phyloP scores from a whole-genome alignment of 2,797 vertebrate genomes.

The Myripristis jacobus region DNA sequence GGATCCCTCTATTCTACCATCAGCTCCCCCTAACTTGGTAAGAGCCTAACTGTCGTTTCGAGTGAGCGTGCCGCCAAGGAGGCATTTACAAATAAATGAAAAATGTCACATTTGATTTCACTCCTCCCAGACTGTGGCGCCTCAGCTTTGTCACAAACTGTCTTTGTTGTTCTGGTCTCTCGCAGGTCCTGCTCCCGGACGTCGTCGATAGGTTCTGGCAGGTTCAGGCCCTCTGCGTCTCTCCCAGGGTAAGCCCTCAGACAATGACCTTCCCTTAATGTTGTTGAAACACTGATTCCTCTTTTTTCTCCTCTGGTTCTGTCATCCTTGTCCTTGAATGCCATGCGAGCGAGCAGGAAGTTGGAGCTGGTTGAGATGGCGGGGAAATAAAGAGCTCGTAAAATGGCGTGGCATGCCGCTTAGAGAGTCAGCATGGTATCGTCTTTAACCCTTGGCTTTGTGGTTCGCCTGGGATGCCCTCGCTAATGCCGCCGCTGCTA shows the following conservation, averaged over 20 bases:
- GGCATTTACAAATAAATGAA: conserved; percentile 99
- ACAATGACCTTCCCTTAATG: conserved; percentile 86
- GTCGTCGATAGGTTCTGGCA: conserved; percentile 87
- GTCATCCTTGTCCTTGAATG: conserved; percentile 69
- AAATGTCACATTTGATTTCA: conserved; percentile 99
- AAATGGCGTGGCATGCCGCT: conserved; percentile 80
- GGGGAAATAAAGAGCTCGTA: conserved; percentile 74
- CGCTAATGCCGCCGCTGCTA: conserved; percentile 42
- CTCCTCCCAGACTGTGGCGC: conserved; percentile 84
- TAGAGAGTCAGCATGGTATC: conserved; percentile 66
- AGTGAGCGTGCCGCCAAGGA: conserved; percentile 94
- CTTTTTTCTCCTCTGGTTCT: conserved; percentile 38
- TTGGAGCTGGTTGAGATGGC: conserved; percentile 67
- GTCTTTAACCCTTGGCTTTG: conserved; percentile 80
- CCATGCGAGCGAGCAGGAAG: conserved; percentile 74
- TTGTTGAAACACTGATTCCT: conserved; percentile 76
- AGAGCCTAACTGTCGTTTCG: conserved; percentile 93
- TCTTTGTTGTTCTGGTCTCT: conserved; percentile 90
- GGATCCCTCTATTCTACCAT: conserved; percentile 91
- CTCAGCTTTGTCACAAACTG: conserved; percentile 96
- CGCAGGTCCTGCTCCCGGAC: conserved; percentile 86
- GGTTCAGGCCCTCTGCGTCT: conserved; percentile 81
- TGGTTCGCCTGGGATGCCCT: conserved; percentile 69
- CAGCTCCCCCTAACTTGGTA: conserved; percentile 87
- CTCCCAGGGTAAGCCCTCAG: conserved; percentile 84